These are phyloP conservation scores for Psittacus erithacus DNA, from an alignment of 2,113 vertebrate genomes.

Conservation along the genomic window DNA sequence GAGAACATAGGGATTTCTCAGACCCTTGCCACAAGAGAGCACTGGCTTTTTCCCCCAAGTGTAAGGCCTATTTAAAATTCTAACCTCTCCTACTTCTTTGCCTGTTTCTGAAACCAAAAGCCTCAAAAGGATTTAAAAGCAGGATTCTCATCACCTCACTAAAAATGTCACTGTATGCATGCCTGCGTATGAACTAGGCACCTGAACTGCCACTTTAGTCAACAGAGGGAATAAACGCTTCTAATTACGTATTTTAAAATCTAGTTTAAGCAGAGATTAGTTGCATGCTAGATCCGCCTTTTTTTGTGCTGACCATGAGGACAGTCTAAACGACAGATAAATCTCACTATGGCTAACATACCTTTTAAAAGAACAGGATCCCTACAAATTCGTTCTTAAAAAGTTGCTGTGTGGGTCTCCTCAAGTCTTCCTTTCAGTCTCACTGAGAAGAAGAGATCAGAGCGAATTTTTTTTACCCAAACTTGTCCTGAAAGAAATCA, in stretches of 20 bases:
- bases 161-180: not conserved
- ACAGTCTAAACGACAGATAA: not conserved
- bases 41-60: not conserved
- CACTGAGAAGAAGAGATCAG: not conserved
- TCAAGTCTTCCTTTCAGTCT: not conserved
- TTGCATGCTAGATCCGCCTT: not conserved
- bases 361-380: not conserved
- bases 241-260: not conserved
- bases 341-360: not conserved
- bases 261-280: not conserved
- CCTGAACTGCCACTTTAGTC: not conserved
- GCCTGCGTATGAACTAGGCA: not conserved
- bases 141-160: not conserved
- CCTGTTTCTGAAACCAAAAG: not conserved
- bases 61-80: not conserved
- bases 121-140: not conserved
- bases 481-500: not conserved
- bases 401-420: not conserved
- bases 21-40: not conserved
- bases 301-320: not conserved
- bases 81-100: not conserved
- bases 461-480: not conserved
- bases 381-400: not conserved
- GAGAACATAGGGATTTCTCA: not conserved
- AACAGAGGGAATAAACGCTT: not conserved